Evolutionary conservation across 2,797 vertebrate species (phyloP).

Genomic region (Potorous gilbertii): DNA sequence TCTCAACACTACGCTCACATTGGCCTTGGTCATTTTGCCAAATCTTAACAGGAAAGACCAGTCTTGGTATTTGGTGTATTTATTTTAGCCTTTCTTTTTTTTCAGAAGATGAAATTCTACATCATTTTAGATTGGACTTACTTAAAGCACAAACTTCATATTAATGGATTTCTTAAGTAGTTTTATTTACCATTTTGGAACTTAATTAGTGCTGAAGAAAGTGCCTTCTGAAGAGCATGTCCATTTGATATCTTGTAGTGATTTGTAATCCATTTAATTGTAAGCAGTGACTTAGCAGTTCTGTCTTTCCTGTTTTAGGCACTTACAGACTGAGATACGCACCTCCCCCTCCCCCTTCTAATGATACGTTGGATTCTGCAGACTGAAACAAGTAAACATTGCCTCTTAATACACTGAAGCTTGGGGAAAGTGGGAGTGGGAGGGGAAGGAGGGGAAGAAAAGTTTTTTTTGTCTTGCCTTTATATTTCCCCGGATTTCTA

Average conservation of each 20-base stretch:
- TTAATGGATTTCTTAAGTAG: neutral
- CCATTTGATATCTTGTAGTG: constrained; percentile 80
- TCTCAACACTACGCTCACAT: constrained; percentile 23
- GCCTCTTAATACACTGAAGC: constrained; percentile 88
- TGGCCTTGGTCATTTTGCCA: constrained; percentile 57
- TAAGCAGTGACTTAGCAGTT: constrained; percentile 81
- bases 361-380: constrained; percentile 93
- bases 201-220: constrained; percentile 65
- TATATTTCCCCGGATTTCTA: constrained; percentile 83
- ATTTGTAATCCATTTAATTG: constrained; percentile 76
- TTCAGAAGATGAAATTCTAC: neutral
- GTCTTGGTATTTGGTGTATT: constrained; percentile 26
- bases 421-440: constrained; percentile 82
- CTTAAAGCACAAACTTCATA: constrained; percentile 36
- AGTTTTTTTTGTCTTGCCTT: constrained; percentile 78
- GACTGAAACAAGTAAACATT: constrained; percentile 90
- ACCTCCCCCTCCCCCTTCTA: constrained; percentile 91
- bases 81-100: constrained; percentile 65
- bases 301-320: constrained; percentile 93
- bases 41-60: constrained; percentile 45
- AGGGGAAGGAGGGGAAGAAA: constrained; percentile 75
- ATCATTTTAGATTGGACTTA: constrained; percentile 15
- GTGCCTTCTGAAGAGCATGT: constrained; percentile 81
- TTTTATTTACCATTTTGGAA: neutral
- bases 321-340: constrained; percentile 95